Evolutionary conservation across 2,797 vertebrate species (phyloP), one percentile per base, ranked within the genome.

Genomic region (Phalanger gymnotis): DNA sequence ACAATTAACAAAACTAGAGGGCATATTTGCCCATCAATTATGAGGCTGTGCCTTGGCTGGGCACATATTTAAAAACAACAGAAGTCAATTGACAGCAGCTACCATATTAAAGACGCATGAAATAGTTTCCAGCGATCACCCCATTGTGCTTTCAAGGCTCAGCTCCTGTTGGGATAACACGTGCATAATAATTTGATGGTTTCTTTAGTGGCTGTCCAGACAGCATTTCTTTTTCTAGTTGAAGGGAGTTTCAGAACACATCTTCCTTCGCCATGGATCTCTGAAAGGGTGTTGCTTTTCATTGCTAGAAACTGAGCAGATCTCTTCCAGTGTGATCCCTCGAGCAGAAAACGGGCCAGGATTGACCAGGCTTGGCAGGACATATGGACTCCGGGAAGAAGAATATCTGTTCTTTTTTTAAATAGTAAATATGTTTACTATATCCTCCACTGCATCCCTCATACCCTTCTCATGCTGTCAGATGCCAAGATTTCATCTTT

Each of bases 1-100:
- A 91, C 55, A 90, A 54, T 96, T 97, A 94, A 93, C 56, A 47
- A 34, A 96, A 91, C 1, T 55, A 56, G 95, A 94, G 47, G 73
- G 55, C 54, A 89, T 90, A 66, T 91, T 92, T 55, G 91, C 56
- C 34, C 27, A 54, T 94, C 55, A 30, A 87, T 92, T 53, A 91
- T 58, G 92, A 93, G 93, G 7, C 90, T 22, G 90, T 16, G 91
- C 90, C 16, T 95, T 93, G 89, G 52, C 89, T 95, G 22, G 1
- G 90, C 1, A 0, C 96, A 2, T 0, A 6, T 92, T 93, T 96
- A 55, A 94, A n/a, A 94, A 54, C 53, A 55, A 92, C 0, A 0
- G 3, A 19, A 92, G 54, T 90, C 96, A 93, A 51, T 55, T 55
- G 34, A 53, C 3, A n/a, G 31, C 2, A 11, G 92, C 94, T 34